These are phyloP conservation scores for Dolichallabes microphthalmus DNA, from an alignment of 2,113 vertebrate genomes.

Conservation along the genomic window DNA sequence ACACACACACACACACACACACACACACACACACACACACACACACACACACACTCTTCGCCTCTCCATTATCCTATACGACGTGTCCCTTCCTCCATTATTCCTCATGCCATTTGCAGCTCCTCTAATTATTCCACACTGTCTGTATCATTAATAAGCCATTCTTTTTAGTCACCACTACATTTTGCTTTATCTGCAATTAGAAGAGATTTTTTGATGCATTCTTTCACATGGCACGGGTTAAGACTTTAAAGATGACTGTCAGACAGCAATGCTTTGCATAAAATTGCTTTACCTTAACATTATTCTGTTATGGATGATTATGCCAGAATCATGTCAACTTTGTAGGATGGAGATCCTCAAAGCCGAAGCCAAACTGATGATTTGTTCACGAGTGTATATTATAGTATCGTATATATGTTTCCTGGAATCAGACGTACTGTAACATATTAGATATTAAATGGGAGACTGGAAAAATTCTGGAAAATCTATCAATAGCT, in stretches of 20 bases:
- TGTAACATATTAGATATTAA: background rate
- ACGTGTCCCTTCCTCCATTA: slow-evolving; percentile 8
- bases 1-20: slow-evolving; percentile 1
- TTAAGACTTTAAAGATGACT: slow-evolving; percentile 23
- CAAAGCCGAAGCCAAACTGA: background rate
- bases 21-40: too few relatives aligned
- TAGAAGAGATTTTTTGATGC: slow-evolving; percentile 34
- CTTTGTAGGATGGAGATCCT: background rate
- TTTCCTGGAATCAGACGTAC: background rate
- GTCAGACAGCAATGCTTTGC: background rate
- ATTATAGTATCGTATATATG: background rate
- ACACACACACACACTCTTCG: slow-evolving; percentile 7
- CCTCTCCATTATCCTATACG: slow-evolving; percentile 13
- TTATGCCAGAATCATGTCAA: slow-evolving; percentile 1
- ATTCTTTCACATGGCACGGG: background rate
- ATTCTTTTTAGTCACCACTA: slow-evolving; percentile 1
- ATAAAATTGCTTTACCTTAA: too few relatives aligned
- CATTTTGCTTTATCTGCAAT: slow-evolving; percentile 32
- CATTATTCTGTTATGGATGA: background rate
- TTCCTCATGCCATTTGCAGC: slow-evolving; percentile 14
- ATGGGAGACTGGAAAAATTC: background rate
- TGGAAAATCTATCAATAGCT: background rate
- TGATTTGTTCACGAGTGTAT: slow-evolving; percentile 11
- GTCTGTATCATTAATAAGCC: slow-evolving; percentile 41
- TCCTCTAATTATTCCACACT: slow-evolving; percentile 38